Evolutionary conservation across 2,888 invertebrate genomes (phyloP), one percentile per base, ranked within the genome.

Genomic region (Tiliacea aurago): DNA sequence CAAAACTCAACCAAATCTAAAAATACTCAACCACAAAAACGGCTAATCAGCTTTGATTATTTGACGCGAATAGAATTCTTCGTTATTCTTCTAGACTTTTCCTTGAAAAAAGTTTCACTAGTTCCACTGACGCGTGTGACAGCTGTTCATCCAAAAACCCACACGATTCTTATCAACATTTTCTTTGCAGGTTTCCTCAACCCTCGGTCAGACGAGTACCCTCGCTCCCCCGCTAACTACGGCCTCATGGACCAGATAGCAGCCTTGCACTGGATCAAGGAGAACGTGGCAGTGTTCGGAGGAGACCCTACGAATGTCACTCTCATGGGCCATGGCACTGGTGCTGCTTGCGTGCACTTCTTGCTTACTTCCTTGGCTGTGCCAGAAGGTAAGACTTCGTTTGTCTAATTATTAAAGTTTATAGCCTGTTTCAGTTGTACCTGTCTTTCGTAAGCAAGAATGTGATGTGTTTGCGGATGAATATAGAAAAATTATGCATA

Each of bases 171-270:
- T 23, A 73, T 13, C 68, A 43, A 5, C 47, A 13, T 28, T 58
- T 33, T 72, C 94, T 95, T 81, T 49, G 18, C 97, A 99, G 98
- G 99, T 89, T 99, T 99, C 94, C 97, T 99, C 76, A 99, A 99
- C 93, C 98, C 98, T 76, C 98, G 98, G 90, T 98, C 98, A 41
- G 98, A 98, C 93, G 98, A 98, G 84, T 98, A 97, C 94, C 97
- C 98, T 62, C 97, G 98, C 80, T 98, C 98, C 49, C 98, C 98
- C 56, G 98, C 99, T 64, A 99, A 99, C 97, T 99, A 99, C 94
- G 99, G 99, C n/a, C 97, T 99, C 74, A 98, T 99, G 98, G 99
- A 99, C 95, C 99, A 99, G 95, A 98, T 99, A 87, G 99, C 99
- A 0, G 99, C 99, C 0, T 96, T 99, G 81, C 99, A 99, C 91